Conservation (phyloP, 2,888 invertebrate genomes). For the Ryuthela nishihirai region DNA sequence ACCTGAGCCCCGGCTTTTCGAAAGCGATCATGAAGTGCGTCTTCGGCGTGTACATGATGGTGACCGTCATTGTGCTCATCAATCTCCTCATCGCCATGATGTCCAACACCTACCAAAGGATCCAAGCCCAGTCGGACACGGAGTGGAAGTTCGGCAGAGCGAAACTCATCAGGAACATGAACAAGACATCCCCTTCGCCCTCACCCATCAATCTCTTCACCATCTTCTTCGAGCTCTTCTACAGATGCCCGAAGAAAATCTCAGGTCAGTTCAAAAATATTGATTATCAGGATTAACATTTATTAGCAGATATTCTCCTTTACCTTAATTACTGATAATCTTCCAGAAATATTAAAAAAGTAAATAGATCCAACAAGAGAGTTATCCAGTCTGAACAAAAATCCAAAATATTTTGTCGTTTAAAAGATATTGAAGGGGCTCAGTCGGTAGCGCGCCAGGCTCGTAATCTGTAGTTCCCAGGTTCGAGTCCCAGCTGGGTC, state of each 20-base stretch:
- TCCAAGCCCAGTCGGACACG: constrained; percentile 98
- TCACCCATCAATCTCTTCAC: constrained; percentile 96
- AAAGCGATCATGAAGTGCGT: constrained; percentile 59
- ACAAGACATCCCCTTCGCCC: constrained; percentile 92
- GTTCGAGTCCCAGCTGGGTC: too few relatives aligned
- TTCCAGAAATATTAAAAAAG: too few relatives aligned
- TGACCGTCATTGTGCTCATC: constrained; percentile 95
- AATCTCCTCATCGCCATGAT: constrained; percentile 99
- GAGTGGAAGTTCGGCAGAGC: constrained; percentile 99
- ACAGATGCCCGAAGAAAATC: constrained; percentile 29
- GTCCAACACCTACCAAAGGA: constrained; percentile 99
- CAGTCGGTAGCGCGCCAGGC: too few relatives aligned
- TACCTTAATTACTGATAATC: too few relatives aligned
- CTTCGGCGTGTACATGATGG: constrained; percentile 96
- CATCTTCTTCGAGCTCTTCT: constrained; percentile 48
- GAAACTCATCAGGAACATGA: constrained; percentile 97
- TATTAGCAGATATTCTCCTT: too few relatives aligned
- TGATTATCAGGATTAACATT: neutral
- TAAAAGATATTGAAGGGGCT: too few relatives aligned
- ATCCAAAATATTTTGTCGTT: too few relatives aligned
- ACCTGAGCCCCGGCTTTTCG: constrained; percentile 53
- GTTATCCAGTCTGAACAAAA: too few relatives aligned
- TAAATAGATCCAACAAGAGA: too few relatives aligned
- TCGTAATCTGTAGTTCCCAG: too few relatives aligned
- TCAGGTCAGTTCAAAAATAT: constrained; percentile 9